Conservation (phyloP, 2,888 invertebrate species). For the Volucella bombylans region DNA sequence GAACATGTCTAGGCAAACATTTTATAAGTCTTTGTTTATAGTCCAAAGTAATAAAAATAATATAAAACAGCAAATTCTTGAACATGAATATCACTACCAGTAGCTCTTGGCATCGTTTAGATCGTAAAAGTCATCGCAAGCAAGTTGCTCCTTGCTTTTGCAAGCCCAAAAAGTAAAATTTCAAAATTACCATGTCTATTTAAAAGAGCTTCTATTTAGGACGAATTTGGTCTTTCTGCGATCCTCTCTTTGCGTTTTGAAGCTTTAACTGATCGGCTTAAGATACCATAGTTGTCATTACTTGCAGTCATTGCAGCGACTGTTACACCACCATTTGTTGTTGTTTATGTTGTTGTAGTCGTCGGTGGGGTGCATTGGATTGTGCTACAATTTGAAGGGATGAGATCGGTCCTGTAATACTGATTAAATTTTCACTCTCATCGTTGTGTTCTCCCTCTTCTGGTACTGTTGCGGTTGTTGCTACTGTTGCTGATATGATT, state of each 20-base stretch:
- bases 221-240: conserved; percentile 71
- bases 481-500: too few species aligned
- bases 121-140: conserved; percentile 12
- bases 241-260: conserved; percentile 70
- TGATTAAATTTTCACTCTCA: conserved; percentile 41
- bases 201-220: conserved; percentile 62
- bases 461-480: too few species aligned
- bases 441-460: conserved; percentile 20
- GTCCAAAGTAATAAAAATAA: neutral
- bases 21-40: conserved; percentile 39
- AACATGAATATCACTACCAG: conserved; percentile 41
- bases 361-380: conserved; percentile 18
- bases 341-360: neutral
- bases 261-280: conserved; percentile 64
- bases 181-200: too few species aligned
- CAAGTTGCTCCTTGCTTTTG: conserved; percentile 1
- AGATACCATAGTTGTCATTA: conserved; percentile 62
- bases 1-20: conserved; percentile 45
- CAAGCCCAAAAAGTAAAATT: conserved; percentile 26
- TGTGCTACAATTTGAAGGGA: conserved; percentile 31
- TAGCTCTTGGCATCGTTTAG: conserved; percentile 16
- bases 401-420: too few species aligned
- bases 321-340: conserved; percentile 27
- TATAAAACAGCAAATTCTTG: conserved; percentile 30
- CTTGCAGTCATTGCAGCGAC: conserved; percentile 36